Evolutionary conservation across 92 coral and sea anemone species (phyloP), one percentile per base, ranked within the genome.

Genomic region (Phenganax marumi): DNA sequence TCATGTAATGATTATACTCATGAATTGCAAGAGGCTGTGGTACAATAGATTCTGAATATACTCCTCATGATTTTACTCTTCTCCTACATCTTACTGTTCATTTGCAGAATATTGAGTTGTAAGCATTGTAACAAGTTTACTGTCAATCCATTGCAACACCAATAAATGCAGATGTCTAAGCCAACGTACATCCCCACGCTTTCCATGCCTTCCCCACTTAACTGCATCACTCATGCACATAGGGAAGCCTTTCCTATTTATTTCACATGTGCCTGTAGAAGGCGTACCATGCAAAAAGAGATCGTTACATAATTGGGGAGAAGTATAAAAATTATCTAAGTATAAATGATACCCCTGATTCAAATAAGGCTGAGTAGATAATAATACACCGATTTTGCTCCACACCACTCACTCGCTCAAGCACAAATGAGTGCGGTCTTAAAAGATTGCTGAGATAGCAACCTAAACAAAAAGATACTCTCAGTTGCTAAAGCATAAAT

Each of bases 261-360:
- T 88, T 39, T 52, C 43, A 13, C 75, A 84, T 52, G 97, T 91
- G 49, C 91, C 86, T 10, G 86, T 77, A 25, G 86, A 78, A 17
- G 86, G 84, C 4, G 85, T 84, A 76, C 96, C 92, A 10, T 55
- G 75, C 19, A 16, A 60, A 87, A 89, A 89, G 12, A 89, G 54
- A 52, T 89, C 88, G 50, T 70, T 85, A 21, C 86, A 73, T 53
- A 84, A 88, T 57, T 77, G 84, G 1, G 83, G 26, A 5, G 91
- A 89, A 19, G 89, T 86, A 52, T 89, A 91, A 65, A 86, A 89
- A 73, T 89, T 81, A 69, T 91, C 92, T 50, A 86, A 57, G 76
- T 69, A 90, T 33, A 91, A 68, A 66, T 91, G 86, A 57, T 91
- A 91, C n/a, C n/a, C n/a, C n/a, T n/a, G n/a, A n/a, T n/a, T n/a